Evolutionary conservation across 1,140 invertebrate genomes (phyloP).

Genomic region (Panagrolaimus sp.): DNA sequence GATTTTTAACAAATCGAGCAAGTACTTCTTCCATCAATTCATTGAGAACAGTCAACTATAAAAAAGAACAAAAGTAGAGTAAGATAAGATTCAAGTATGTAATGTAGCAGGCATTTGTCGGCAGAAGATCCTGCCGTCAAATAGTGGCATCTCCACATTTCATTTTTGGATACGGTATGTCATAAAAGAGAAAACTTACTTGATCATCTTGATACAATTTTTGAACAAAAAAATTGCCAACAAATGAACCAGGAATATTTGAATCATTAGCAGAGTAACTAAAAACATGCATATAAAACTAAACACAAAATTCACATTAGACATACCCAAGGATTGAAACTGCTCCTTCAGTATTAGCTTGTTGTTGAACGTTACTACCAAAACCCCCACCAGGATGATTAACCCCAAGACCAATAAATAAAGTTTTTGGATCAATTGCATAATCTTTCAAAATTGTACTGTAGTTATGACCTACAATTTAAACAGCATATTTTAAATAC

Average conservation of each 20-base stretch:
- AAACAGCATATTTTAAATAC: too few species aligned
- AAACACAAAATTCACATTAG: background rate
- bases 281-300: background rate
- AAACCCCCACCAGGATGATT: constrained; percentile 11
- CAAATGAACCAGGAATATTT: constrained; percentile 21
- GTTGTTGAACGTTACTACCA: background rate
- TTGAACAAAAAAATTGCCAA: constrained; percentile 29
- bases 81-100: too few species aligned
- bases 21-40: constrained; percentile 25
- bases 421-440: background rate
- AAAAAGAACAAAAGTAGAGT: too few species aligned
- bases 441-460: background rate
- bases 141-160: too few species aligned
- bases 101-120: too few species aligned
- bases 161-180: too few species aligned
- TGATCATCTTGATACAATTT: constrained; percentile 29
- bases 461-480: background rate
- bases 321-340: background rate
- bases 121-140: too few species aligned
- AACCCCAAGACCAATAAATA: constrained; percentile 12
- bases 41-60: constrained; percentile 21
- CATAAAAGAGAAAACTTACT: background rate
- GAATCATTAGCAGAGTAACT: constrained; percentile 28
- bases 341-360: background rate
- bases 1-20: constrained; percentile 6